A percentile compares a stretch with the other conserved stretches of the same genome.
Evolutionary conservation across 2,797 vertebrate genomes (phyloP).

Genomic region (Semotilus atromaculatus): DNA sequence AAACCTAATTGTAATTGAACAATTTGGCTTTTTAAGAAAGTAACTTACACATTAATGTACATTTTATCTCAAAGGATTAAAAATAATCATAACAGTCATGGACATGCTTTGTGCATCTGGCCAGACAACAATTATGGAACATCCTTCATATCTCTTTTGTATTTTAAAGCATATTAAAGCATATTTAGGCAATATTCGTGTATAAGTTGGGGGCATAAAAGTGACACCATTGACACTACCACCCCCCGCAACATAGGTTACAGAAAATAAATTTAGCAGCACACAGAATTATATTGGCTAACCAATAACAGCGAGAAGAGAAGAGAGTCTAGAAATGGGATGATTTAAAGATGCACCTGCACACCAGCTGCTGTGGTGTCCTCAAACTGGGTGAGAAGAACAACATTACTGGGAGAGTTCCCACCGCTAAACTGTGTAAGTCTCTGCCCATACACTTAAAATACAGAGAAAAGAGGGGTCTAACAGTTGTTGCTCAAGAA

Average conservation of each 20-base stretch:
- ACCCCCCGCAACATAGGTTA: slow-evolving; percentile 13
- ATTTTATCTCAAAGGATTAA: background rate
- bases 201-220: background rate
- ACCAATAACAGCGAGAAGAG: background rate
- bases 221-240: background rate
- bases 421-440: slow-evolving; percentile 8
- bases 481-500: slow-evolving; percentile 1
- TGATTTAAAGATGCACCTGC: slow-evolving; percentile 53
- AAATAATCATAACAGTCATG: background rate
- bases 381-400: slow-evolving; percentile 3
- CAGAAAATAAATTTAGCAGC: slow-evolving; percentile 38
- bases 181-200: background rate
- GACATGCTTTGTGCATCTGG: background rate
- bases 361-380: slow-evolving; percentile 35
- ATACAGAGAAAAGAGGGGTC: background rate
- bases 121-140: background rate
- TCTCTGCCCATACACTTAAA: background rate
- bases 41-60: background rate
- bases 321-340: slow-evolving; percentile 28
- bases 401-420: slow-evolving; percentile 6
- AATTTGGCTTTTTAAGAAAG: background rate
- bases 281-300: background rate
- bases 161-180: background rate
- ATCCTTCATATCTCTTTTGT: background rate
- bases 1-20: background rate